Evolutionary conservation across 2,888 invertebrate genomes (phyloP), one percentile per base, ranked within the genome.

Genomic region (Idaea aversata): DNA sequence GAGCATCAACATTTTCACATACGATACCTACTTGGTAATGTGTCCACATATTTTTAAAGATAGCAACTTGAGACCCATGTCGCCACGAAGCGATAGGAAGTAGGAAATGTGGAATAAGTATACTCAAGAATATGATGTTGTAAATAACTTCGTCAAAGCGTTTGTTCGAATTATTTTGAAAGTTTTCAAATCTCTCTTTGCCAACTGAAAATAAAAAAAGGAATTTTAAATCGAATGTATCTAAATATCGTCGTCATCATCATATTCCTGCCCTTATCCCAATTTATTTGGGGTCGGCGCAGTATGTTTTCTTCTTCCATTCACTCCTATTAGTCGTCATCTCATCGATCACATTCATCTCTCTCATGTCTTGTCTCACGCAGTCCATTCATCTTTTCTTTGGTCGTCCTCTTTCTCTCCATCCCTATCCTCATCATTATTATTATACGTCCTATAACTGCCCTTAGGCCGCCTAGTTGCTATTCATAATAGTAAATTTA

Each of bases 1-100:
- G 25, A 25, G 25, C 25, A 25, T 25, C 1, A 25, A 25, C 25
- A 25, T 25, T 25, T 25, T 25, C 25, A 25, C 1, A 25, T 25
- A 25, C 25, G 63, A 67, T 59, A 60, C 57, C 62, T 79, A 95
- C 94, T 90, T 96, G 96, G 85, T 96, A 96, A 82, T 94, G 94
- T 0, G 96, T 96, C 96, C 96, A 96, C 96, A 96, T 96, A 76
- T 96, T 95, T 84, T 96, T 96, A 75, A 96, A 96, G 73, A 95
- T 95, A 0, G 96, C 96, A 36, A 96, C 96, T 84, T 96, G 94
- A 0, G 86, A 84, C 0, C 95, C 96, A 77, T 95, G 95, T 0
- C 95, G 92, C 96, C 96, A 96, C 0, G 96, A 95, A 0, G 95
- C 95, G 62, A 93, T 88, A 0, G 96, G 96, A 64, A 96, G 79